Conservation (phyloP, 2,113 vertebrate genomes). For the Sinocyclocheilus rhinocerous region DNA sequence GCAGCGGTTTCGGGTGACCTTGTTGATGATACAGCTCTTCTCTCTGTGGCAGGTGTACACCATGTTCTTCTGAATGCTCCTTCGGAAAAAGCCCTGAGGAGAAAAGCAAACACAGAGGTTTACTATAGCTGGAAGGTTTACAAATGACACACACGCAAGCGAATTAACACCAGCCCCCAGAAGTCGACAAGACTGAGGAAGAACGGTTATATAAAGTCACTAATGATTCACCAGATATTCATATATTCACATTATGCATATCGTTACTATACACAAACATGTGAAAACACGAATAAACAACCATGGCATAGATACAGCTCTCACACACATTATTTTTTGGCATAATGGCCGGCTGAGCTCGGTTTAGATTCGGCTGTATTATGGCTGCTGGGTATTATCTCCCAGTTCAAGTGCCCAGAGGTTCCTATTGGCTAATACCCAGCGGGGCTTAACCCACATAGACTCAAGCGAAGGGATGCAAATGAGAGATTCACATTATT, state of each 20-base stretch:
- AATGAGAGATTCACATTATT: conserved; percentile 16
- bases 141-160: not conserved
- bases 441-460: conserved; percentile 8
- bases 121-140: not conserved
- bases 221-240: conserved; percentile 12
- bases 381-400: conserved; percentile 26
- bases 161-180: not conserved
- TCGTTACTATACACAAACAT: not conserved
- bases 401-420: conserved; percentile 20
- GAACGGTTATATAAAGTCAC: not conserved
- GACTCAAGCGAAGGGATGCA: not conserved
- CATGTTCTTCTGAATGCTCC: conserved; percentile 98
- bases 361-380: not conserved
- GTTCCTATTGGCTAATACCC: conserved; percentile 15
- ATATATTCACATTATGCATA: conserved; percentile 3
- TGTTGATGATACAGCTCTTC: conserved; percentile 95
- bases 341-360: not conserved
- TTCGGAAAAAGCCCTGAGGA: conserved; percentile 89
- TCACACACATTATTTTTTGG: not conserved
- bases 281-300: not conserved
- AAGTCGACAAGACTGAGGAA: not conserved
- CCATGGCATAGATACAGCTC: not conserved
- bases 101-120: not conserved
- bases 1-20: conserved; percentile 94
- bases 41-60: conserved; percentile 92